These are phyloP conservation scores for Aspidiotus destructor DNA, from an alignment of 2,888 invertebrate genomes.

Conservation along the genomic window DNA sequence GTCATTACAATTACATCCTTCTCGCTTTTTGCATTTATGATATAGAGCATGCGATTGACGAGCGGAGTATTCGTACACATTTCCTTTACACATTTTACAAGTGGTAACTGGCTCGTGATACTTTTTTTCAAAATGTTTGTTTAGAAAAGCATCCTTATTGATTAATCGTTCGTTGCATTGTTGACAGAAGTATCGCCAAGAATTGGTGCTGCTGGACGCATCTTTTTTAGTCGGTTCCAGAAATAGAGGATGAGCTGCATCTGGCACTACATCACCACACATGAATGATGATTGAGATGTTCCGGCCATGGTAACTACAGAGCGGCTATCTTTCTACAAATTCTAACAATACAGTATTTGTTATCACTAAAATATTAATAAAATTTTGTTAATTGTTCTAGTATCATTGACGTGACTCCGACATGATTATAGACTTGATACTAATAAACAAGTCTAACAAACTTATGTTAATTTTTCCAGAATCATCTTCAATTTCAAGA, in stretches of 20 bases:
- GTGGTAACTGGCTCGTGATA: conserved; percentile 14
- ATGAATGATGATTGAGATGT: too few species aligned
- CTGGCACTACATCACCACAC: conserved; percentile 10
- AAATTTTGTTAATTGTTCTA: too few species aligned
- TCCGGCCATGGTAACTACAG: too few species aligned
- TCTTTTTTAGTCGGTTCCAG: conserved; percentile 18
- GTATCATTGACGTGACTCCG: too few species aligned
- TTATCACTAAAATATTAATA: too few species aligned
- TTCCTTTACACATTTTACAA: conserved; percentile 22
- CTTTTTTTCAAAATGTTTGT: conserved; percentile 27
- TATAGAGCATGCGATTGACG: conserved; percentile 15
- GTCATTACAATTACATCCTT: neutral
- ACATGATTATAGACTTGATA: too few species aligned
- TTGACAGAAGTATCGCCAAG: conserved; percentile 13
- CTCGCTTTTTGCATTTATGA: conserved; percentile 22
- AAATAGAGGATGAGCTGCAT: conserved; percentile 27
- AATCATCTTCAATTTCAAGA: too few species aligned
- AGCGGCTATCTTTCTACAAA: too few species aligned
- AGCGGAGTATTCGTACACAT: conserved; percentile 21
- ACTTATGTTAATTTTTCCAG: too few species aligned
- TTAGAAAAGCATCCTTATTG: conserved; percentile 24
- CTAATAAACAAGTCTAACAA: too few species aligned
- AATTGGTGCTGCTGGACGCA: conserved; percentile 9
- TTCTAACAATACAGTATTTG: too few species aligned
- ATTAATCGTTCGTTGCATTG: conserved; percentile 28